phyloP scores from a whole-genome alignment of 92 coral and sea anemone species.

The Umimayanthus kanabou region DNA sequence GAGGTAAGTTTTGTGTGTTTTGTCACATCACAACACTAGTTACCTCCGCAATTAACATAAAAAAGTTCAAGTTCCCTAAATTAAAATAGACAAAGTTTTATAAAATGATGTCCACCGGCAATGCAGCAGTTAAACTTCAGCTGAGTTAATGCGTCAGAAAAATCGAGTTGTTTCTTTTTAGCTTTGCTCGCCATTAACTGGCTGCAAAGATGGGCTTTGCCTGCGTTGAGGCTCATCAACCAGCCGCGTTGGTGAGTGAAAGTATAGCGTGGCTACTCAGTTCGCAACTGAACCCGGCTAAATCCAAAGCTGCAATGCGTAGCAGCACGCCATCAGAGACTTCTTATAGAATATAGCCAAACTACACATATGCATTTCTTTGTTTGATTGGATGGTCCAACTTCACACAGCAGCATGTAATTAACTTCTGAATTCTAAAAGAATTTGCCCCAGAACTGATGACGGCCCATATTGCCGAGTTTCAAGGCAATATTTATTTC shows the following conservation, averaged over 20 bases:
- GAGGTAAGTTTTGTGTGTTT: background rate
- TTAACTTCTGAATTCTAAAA: too few relatives aligned
- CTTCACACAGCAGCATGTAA: too few relatives aligned
- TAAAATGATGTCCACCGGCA: too few relatives aligned
- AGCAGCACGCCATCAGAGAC: too few relatives aligned
- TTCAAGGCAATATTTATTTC: background rate
- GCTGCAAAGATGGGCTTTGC: background rate
- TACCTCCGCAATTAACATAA: background rate
- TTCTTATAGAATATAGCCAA: too few relatives aligned
- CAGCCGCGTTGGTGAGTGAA: background rate
- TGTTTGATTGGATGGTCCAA: too few relatives aligned
- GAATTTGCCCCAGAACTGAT: background rate
- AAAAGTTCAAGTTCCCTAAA: background rate
- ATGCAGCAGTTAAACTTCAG: too few relatives aligned
- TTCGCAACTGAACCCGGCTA: too few relatives aligned
- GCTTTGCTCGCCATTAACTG: background rate
- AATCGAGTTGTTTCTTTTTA: too few relatives aligned
- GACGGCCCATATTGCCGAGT: background rate
- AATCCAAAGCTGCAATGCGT: too few relatives aligned
- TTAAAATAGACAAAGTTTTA: too few relatives aligned
- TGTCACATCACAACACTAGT: background rate
- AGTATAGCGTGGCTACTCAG: background rate
- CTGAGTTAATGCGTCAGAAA: background rate
- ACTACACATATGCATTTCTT: too few relatives aligned
- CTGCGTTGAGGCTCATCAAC: background rate